Conservation (phyloP, 92 coral and sea anemone genomes). For the Epizoanthus fatuus region DNA sequence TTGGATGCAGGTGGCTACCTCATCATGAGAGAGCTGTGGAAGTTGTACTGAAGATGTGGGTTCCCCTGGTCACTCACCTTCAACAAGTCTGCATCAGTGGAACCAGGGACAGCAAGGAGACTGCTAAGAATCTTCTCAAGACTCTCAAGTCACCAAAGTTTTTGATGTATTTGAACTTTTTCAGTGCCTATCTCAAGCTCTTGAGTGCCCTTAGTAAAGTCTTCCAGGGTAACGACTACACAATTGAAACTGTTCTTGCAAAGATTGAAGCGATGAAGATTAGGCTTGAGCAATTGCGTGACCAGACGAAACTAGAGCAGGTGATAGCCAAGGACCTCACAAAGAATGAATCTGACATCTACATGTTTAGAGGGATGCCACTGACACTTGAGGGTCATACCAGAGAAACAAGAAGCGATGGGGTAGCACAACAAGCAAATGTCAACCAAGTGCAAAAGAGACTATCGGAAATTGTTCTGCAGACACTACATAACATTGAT, state of each 20-base stretch:
- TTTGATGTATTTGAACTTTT: background rate
- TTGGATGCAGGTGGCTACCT: background rate
- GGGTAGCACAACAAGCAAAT: slow-evolving; percentile 10
- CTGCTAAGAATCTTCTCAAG: slow-evolving; percentile 17
- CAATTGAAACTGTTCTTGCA: background rate
- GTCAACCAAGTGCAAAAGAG: slow-evolving; percentile 7
- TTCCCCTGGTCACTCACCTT: slow-evolving; percentile 23
- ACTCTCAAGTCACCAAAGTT: background rate
- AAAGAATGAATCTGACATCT: slow-evolving; percentile 11
- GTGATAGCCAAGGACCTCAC: slow-evolving; percentile 18
- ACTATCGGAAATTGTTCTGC: slow-evolving; percentile 8
- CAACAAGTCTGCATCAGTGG: slow-evolving; percentile 36
- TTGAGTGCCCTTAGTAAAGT: slow-evolving; percentile 19
- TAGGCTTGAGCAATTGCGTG: background rate
- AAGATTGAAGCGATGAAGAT: background rate
- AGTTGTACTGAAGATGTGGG: slow-evolving; percentile 36
- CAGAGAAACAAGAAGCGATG: slow-evolving; percentile 29
- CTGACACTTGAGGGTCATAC: slow-evolving; percentile 31
- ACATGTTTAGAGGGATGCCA: slow-evolving; percentile 10
- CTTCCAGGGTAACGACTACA: slow-evolving; percentile 19
- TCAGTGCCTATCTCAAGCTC: slow-evolving; percentile 6
- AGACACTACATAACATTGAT: no score
- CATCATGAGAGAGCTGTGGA: slow-evolving; percentile 34
- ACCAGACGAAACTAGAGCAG: slow-evolving; percentile 19
- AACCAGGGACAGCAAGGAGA: slow-evolving; percentile 16